phyloP scores from a whole-genome alignment of 2,888 invertebrate genomes.

The Agrotis segetum region DNA sequence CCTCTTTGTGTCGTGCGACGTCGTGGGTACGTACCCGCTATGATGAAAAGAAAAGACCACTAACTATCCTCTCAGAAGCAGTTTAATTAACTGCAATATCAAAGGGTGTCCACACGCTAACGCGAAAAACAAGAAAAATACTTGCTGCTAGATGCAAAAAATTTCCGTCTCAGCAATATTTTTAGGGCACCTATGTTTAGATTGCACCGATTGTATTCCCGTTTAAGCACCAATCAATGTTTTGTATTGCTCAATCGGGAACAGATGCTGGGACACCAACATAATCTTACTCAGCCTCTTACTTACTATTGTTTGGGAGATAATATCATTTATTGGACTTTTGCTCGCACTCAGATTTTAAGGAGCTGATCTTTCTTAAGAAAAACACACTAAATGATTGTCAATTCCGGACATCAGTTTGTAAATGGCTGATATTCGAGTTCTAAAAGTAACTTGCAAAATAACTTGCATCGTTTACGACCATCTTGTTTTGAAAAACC shows the following conservation, averaged over 20 bases:
- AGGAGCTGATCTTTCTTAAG: neutral
- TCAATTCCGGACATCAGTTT: constrained; percentile 5
- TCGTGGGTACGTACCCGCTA: neutral
- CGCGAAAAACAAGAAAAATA: too few relatives aligned
- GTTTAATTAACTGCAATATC: too few relatives aligned
- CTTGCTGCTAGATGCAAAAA: too few relatives aligned
- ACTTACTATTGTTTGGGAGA: constrained; percentile 11
- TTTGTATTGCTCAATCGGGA: too few relatives aligned
- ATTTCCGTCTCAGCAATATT: too few relatives aligned
- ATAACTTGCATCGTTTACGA: neutral
- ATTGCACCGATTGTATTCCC: too few relatives aligned
- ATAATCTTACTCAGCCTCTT: constrained; percentile 4
- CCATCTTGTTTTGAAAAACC: neutral
- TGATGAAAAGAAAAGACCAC: neutral
- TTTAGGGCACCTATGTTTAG: too few relatives aligned
- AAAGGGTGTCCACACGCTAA: too few relatives aligned
- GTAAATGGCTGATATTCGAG: constrained; percentile 6
- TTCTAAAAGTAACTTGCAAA: neutral
- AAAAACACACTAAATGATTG: constrained; percentile 6
- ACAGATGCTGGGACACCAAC: neutral
- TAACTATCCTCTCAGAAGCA: neutral
- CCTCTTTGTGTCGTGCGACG: too few relatives aligned
- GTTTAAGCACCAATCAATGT: too few relatives aligned
- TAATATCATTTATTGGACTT: constrained; percentile 30
- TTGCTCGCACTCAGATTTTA: constrained; percentile 1